Percentiles rank a stretch among this genome's conserved stretches.
Conservation (phyloP, 2,888 invertebrate species). For the Coelinius sp. region DNA sequence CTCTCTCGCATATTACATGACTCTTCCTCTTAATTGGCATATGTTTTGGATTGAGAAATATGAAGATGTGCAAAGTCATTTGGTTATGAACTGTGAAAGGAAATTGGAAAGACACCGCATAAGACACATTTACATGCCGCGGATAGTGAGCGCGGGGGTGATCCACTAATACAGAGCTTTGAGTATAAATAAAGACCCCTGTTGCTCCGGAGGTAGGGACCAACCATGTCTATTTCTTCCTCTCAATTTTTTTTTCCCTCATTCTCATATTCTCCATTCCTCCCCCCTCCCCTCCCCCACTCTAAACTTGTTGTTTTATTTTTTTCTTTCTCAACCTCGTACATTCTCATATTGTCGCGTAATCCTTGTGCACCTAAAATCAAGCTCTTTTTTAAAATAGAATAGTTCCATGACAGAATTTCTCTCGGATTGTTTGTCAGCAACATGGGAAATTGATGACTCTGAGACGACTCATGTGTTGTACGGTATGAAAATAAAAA, state of each 20-base stretch:
- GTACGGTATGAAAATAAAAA: neutral
- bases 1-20: too few relatives aligned
- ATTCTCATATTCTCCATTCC: constrained; percentile 33
- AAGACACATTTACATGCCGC: constrained; percentile 57
- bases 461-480: neutral
- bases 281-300: constrained; percentile 7
- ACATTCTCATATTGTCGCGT: constrained; percentile 5
- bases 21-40: neutral
- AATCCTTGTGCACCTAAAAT: neutral
- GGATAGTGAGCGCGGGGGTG: constrained; percentile 64
- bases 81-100: constrained; percentile 35
- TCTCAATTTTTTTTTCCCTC: constrained; percentile 37
- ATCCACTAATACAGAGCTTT: constrained; percentile 69
- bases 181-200: constrained; percentile 67
- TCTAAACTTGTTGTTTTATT: constrained; percentile 27
- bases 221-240: constrained; percentile 47
- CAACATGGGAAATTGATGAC: neutral
- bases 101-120: constrained; percentile 56
- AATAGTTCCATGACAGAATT: neutral
- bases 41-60: neutral
- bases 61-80: neutral
- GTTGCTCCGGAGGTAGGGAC: constrained; percentile 59
- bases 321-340: neutral
- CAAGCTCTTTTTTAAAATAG: neutral
- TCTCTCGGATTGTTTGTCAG: neutral